Conservation (phyloP, 2,113 vertebrate species). For the Dasyornis broadbenti region DNA sequence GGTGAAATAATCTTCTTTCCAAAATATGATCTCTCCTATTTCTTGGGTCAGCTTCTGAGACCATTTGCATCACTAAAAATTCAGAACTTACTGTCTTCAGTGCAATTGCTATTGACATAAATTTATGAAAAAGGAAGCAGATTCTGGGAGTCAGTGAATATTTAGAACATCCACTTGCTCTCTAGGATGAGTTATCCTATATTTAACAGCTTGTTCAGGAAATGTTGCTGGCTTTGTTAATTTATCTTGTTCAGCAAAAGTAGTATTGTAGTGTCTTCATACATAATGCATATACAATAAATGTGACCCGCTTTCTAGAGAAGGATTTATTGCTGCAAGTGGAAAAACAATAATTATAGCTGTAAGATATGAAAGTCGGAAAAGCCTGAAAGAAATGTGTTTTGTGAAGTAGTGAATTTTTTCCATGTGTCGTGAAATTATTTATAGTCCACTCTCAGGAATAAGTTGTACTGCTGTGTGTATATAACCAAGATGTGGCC, state of each 20-base stretch:
- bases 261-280: background rate
- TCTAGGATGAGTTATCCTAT: background rate
- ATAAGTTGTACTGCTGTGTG: background rate
- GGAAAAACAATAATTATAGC: slow-evolving; percentile 31
- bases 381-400: slow-evolving; percentile 25
- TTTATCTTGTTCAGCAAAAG: background rate
- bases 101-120: background rate
- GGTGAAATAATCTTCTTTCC: background rate
- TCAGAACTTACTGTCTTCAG: background rate
- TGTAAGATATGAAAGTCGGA: slow-evolving; percentile 33
- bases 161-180: background rate
- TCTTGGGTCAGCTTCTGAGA: background rate
- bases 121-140: background rate
- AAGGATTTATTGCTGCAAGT: slow-evolving; percentile 33
- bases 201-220: slow-evolving; percentile 39
- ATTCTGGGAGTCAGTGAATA: background rate
- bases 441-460: slow-evolving; percentile 22
- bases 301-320: background rate
- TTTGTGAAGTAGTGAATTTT: slow-evolving; percentile 39
- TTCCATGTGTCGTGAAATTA: slow-evolving; percentile 34
- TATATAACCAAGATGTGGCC: background rate
- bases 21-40: background rate
- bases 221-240: slow-evolving; percentile 18
- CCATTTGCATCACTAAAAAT: background rate
- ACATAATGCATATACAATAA: background rate